Evolutionary conservation across 1,140 invertebrate genomes (phyloP).

Genomic region (Nylanderia fulva): DNA sequence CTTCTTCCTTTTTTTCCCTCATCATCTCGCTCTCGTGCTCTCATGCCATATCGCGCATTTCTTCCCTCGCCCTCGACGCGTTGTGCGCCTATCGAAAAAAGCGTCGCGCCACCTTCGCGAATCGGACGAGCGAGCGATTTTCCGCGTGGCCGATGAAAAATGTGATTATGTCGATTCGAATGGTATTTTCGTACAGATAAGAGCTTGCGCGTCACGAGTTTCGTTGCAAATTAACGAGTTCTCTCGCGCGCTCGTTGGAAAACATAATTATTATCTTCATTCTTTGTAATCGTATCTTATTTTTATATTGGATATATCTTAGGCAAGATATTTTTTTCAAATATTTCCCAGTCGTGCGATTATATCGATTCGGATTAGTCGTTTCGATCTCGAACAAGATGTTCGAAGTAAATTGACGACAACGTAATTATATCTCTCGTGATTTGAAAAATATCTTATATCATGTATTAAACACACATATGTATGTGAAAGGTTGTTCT

Average conservation of each 20-base stretch:
- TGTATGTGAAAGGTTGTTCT: neutral
- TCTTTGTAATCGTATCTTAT: neutral
- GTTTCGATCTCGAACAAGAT: neutral
- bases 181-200: neutral
- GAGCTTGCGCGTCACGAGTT: neutral
- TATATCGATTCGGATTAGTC: neutral
- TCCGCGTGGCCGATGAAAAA: neutral
- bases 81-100: conserved; percentile 44
- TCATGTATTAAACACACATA: neutral
- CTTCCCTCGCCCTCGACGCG: neutral
- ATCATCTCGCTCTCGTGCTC: conserved; percentile 43
- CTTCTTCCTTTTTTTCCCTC: conserved; percentile 7
- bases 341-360: neutral
- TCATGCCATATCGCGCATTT: conserved; percentile 16
- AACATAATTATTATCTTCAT: neutral
- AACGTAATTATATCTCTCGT: neutral
- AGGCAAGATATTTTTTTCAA: neutral
- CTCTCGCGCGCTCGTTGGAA: neutral
- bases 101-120: conserved; percentile 44
- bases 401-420: neutral
- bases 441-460: neutral
- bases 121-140: conserved; percentile 12
- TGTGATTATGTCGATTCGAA: conserved; percentile 9
- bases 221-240: neutral
- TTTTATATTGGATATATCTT: conserved; percentile 2